Evolutionary conservation across 2,888 invertebrate species (phyloP).

Genomic region (Lithophane semibrunnea): DNA sequence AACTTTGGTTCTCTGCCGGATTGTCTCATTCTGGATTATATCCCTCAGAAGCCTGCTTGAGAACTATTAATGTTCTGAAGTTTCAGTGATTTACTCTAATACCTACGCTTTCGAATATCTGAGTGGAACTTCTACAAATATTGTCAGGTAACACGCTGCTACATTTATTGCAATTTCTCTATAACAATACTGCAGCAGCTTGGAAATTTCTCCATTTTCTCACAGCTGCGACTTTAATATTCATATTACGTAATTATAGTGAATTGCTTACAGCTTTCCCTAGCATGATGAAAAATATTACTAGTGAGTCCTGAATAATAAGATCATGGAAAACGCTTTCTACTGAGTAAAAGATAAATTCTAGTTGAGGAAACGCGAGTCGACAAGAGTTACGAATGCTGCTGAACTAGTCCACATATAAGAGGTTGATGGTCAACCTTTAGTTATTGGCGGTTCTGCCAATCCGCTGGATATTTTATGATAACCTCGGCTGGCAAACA

Average conservation of each 20-base stretch:
- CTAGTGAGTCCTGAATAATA: not conserved
- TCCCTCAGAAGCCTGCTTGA: too few species aligned
- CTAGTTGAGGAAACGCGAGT: not conserved
- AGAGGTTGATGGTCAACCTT: not conserved
- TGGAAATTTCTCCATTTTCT: conserved; percentile 55
- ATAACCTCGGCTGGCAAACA: too few species aligned
- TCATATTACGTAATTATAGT: not conserved
- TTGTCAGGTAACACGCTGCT: conserved; percentile 16
- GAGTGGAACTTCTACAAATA: conserved; percentile 16
- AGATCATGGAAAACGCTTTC: not conserved
- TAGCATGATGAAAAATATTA: not conserved
- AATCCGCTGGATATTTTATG: not conserved
- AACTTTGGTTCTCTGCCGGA: too few species aligned
- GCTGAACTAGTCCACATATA: not conserved
- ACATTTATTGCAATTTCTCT: conserved; percentile 63
- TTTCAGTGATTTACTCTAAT: too few species aligned
- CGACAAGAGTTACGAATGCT: not conserved
- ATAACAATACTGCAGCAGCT: conserved; percentile 54
- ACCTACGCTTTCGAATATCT: not conserved
- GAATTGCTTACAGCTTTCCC: conserved; percentile 16
- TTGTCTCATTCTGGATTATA: too few species aligned
- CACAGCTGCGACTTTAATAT: conserved; percentile 24
- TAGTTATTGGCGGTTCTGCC: not conserved
- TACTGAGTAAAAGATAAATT: too few species aligned
- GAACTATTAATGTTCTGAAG: too few species aligned